phyloP scores from a whole-genome alignment of 2,113 vertebrate species.

The Passer domesticus region DNA sequence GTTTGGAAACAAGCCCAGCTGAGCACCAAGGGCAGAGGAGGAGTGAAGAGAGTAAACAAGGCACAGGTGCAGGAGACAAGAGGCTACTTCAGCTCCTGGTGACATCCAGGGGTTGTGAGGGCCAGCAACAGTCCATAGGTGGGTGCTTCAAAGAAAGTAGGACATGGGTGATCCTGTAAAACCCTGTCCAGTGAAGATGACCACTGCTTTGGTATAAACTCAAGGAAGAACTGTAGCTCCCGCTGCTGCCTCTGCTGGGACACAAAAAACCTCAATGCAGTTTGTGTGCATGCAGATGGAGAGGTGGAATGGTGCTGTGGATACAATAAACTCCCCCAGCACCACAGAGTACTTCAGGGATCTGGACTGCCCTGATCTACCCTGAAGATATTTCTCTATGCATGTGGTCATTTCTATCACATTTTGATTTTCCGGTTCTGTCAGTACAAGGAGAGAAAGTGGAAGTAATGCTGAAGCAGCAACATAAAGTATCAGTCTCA shows the following conservation, averaged over 20 bases:
- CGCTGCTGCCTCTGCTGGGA: background rate
- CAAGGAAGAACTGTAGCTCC: background rate
- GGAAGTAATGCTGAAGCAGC: background rate
- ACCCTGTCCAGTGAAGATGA: background rate
- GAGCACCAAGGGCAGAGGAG: background rate
- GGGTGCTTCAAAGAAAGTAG: background rate
- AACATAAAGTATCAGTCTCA: background rate
- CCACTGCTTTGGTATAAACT: background rate
- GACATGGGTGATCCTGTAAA: background rate
- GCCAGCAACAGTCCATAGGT: background rate
- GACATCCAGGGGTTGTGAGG: background rate
- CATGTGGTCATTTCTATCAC: background rate
- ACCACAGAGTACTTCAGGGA: background rate
- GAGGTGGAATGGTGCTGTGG: background rate
- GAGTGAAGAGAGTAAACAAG: background rate
- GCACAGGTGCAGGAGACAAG: background rate
- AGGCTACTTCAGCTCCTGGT: background rate
- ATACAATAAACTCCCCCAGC: background rate
- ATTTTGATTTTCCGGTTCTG: conserved; percentile 6
- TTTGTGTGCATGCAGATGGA: background rate
- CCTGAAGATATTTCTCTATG: background rate
- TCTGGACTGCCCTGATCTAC: background rate
- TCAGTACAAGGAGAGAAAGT: background rate
- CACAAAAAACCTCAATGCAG: background rate
- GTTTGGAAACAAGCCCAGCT: background rate